A percentile compares a stretch with the other conserved stretches of the same genome.
Evolutionary conservation across 1,140 invertebrate genomes (phyloP).

Genomic region (Aradophagus sp.): DNA sequence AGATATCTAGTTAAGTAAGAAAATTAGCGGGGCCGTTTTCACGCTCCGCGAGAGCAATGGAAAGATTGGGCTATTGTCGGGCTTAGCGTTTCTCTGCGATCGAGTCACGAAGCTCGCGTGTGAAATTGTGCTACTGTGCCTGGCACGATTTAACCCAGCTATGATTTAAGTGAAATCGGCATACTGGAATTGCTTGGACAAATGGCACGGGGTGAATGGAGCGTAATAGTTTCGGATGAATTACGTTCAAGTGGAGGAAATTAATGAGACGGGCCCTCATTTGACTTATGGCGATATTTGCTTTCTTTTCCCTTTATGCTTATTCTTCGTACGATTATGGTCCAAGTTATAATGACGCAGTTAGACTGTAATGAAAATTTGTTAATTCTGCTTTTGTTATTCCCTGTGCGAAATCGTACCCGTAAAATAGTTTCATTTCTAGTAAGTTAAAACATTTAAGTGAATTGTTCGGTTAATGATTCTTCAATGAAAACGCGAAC

Average conservation of each 20-base stretch:
- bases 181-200: conserved; percentile 31
- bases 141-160: conserved; percentile 9
- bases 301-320: conserved; percentile 22
- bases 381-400: too few species aligned
- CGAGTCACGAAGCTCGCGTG: too few species aligned
- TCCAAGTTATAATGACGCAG: not conserved
- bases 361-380: not conserved
- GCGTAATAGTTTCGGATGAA: conserved; percentile 41
- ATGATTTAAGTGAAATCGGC: conserved; percentile 38
- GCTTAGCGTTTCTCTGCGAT: too few species aligned
- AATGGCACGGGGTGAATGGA: conserved; percentile 32
- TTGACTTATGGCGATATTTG: conserved; percentile 28
- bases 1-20: conserved; percentile 46
- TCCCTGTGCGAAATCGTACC: too few species aligned
- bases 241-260: conserved; percentile 18
- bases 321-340: not conserved
- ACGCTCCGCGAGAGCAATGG: conserved; percentile 12
- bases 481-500: too few species aligned
- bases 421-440: too few species aligned
- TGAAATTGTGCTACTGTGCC: too few species aligned
- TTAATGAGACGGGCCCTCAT: conserved; percentile 26
- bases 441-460: too few species aligned
- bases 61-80: conserved; percentile 38
- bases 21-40: conserved; percentile 47
- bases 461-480: too few species aligned